Conservation (phyloP, 2,113 vertebrate genomes). For the Gasterosteus nipponicus region DNA sequence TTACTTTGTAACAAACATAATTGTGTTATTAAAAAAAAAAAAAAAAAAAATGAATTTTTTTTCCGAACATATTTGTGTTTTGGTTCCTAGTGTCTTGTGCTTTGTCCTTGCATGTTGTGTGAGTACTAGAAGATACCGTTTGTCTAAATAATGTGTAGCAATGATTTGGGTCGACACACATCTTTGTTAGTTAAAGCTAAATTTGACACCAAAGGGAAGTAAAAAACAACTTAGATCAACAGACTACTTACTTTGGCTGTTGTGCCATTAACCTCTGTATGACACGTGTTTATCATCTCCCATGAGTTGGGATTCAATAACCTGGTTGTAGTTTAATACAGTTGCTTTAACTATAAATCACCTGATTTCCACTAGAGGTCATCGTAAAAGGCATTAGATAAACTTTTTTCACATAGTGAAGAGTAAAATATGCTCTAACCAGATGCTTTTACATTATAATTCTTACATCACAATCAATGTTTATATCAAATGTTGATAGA, state of each 20-base stretch:
- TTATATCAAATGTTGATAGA: neutral
- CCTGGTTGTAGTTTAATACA: neutral
- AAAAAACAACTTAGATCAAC: neutral
- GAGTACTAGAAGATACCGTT: neutral
- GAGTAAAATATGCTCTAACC: neutral
- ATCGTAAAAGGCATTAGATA: neutral
- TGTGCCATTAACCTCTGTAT: neutral
- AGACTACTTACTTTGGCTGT: neutral
- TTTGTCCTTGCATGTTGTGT: neutral
- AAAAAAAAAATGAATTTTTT: constrained; percentile 67
- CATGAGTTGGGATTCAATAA: neutral
- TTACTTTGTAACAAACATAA: constrained; percentile 80
- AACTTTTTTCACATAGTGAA: neutral
- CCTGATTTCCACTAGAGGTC: constrained; percentile 8
- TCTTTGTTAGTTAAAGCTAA: neutral
- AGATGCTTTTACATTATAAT: neutral
- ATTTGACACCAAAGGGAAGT: neutral
- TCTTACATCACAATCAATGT: neutral
- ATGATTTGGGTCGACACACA: neutral
- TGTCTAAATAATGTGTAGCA: neutral
- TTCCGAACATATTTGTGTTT: constrained; percentile 67
- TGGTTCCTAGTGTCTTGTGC: constrained; percentile 7
- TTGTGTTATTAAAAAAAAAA: constrained; percentile 78
- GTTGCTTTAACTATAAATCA: neutral
- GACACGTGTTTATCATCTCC: neutral